A percentile compares a stretch with the other conserved stretches of the same genome.
Evolutionary conservation across 2,797 vertebrate genomes (phyloP).

Genomic region (Thalassophryne amazonica): DNA sequence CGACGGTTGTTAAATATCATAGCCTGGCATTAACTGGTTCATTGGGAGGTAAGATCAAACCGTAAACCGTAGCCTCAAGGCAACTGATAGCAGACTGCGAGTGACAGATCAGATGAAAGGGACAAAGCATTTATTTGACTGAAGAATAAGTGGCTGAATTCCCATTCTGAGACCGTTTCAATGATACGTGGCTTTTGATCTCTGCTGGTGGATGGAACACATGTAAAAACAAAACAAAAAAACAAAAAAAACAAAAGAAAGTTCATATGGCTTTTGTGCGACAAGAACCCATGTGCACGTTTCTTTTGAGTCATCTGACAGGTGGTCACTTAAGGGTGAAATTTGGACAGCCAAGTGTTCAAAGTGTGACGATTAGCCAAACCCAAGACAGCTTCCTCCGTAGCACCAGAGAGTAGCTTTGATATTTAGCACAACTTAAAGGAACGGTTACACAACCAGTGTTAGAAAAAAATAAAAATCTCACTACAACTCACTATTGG

Average conservation of each 20-base stretch:
- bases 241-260: slow-evolving; percentile 7
- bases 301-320: slow-evolving; percentile 19
- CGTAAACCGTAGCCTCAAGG: slow-evolving; percentile 1
- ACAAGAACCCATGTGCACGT: slow-evolving; percentile 6
- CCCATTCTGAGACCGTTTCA: slow-evolving; percentile 15
- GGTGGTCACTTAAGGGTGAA: slow-evolving; percentile 1
- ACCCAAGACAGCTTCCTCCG: slow-evolving; percentile 38
- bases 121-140: slow-evolving; percentile 18
- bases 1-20: slow-evolving; percentile 7
- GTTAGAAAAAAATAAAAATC: too few species aligned
- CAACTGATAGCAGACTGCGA: slow-evolving; percentile 20
- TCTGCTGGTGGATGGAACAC: slow-evolving; percentile 6
- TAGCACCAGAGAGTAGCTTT: slow-evolving; percentile 63
- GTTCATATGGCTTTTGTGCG: slow-evolving; percentile 24
- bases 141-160: slow-evolving; percentile 17
- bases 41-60: slow-evolving; percentile 8
- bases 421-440: slow-evolving; percentile 13
- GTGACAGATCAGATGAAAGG: slow-evolving; percentile 11
- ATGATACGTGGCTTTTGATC: slow-evolving; percentile 21
- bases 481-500: too few species aligned
- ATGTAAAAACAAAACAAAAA: too few species aligned
- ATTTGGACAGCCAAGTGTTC: slow-evolving; percentile 27
- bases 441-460: too few species aligned
- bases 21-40: not conserved
- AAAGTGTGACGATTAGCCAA: too few species aligned